A percentile compares a stretch with the other conserved stretches of the same genome.
Evolutionary conservation across 1,140 invertebrate genomes (phyloP).

Genomic region (Drosophila pseudoananassae): DNA sequence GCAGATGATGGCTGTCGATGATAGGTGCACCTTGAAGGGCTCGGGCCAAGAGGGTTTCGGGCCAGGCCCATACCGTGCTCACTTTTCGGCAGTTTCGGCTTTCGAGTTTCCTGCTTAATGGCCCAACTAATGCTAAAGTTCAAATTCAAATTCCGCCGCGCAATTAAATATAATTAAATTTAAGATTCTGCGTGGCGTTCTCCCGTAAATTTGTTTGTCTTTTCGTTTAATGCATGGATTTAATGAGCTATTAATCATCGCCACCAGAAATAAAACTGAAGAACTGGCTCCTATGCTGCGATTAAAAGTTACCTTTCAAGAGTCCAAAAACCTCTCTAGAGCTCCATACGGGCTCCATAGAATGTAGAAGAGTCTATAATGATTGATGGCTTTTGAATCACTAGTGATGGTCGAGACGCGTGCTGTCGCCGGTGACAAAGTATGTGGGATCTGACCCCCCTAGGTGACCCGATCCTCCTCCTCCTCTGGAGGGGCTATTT

Average conservation of each 20-base stretch:
- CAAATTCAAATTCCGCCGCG: slow-evolving; percentile 60
- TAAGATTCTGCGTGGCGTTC: slow-evolving; percentile 21
- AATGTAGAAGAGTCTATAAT: not conserved
- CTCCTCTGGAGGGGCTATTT: not conserved
- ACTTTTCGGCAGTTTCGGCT: not conserved
- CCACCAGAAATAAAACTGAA: too few relatives aligned
- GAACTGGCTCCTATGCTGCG: too few relatives aligned
- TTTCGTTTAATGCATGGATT: slow-evolving; percentile 40
- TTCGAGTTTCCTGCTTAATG: slow-evolving; percentile 58
- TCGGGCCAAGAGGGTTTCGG: not conserved
- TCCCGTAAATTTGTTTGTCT: slow-evolving; percentile 30
- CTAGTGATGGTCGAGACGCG: not conserved
- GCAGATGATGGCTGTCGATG: slow-evolving; percentile 20
- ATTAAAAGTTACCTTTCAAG: not conserved
- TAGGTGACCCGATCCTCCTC: not conserved
- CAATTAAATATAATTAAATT: slow-evolving; percentile 62
- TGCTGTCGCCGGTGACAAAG: not conserved
- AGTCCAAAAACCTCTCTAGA: slow-evolving; percentile 1
- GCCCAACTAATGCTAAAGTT: slow-evolving; percentile 58
- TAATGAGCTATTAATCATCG: slow-evolving; percentile 59
- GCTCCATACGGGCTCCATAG: slow-evolving; percentile 15
- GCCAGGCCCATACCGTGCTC: slow-evolving; percentile 9
- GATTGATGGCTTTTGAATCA: slow-evolving; percentile 26
- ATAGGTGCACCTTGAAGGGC: slow-evolving; percentile 52
- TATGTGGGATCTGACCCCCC: too few relatives aligned